Conservation (phyloP, 2,113 vertebrate species). For the Bettongia penicillata region DNA sequence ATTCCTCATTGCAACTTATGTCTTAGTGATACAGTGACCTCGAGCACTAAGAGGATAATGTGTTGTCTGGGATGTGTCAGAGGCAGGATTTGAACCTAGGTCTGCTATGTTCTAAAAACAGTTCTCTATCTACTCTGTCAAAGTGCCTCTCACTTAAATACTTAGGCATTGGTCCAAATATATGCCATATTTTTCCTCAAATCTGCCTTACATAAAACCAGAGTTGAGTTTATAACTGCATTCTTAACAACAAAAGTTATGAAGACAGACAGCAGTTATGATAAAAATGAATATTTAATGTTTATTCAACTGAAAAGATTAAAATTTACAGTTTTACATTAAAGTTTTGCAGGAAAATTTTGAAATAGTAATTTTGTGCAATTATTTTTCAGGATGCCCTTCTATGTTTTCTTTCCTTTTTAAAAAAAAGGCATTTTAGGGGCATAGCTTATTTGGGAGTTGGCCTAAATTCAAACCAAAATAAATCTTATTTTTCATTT, state of each 20-base stretch:
- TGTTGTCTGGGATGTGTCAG: not conserved
- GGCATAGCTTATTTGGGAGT: not conserved
- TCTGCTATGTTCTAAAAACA: not conserved
- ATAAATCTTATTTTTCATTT: not conserved
- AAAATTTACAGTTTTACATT: too few relatives aligned
- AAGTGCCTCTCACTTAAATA: not conserved
- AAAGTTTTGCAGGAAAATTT: not conserved
- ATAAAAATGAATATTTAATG: not conserved
- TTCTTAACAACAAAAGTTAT: not conserved
- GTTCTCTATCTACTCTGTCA: not conserved
- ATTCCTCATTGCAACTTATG: not conserved
- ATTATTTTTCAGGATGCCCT: not conserved
- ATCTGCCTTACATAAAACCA: not conserved
- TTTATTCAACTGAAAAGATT: not conserved
- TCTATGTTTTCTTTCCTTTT: not conserved
- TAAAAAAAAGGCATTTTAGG: not conserved
- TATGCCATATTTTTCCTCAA: not conserved
- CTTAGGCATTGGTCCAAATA: not conserved
- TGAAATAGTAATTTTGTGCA: not conserved
- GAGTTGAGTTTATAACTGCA: not conserved
- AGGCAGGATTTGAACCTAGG: not conserved
- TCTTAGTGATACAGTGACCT: not conserved
- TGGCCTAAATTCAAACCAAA: slow-evolving; percentile 22
- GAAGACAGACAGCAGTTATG: not conserved
- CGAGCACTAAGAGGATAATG: not conserved